Conservation (phyloP, 2,797 vertebrate species). For the Xenops minutus region DNA sequence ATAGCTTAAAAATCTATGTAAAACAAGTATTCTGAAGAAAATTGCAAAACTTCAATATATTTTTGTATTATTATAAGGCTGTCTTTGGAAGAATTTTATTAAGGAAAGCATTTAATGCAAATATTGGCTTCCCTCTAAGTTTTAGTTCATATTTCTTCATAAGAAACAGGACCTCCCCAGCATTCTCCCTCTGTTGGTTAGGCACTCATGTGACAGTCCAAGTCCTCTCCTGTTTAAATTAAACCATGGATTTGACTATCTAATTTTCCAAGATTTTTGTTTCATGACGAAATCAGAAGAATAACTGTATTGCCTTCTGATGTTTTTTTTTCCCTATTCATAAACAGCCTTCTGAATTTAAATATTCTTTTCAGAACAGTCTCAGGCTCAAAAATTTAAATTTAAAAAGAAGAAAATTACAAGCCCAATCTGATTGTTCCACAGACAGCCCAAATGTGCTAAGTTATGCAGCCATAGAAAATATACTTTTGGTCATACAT, state of each 20-base stretch:
- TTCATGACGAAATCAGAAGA: neutral
- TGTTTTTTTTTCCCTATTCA: neutral
- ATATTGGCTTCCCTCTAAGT: neutral
- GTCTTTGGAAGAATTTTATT: neutral
- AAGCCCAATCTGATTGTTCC: neutral
- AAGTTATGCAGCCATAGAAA: neutral
- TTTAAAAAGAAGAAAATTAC: neutral
- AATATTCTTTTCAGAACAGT: neutral
- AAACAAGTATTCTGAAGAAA: neutral
- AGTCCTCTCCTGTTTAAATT: neutral
- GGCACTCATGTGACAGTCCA: neutral
- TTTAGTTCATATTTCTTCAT: neutral
- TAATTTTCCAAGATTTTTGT: neutral
- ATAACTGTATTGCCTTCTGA: neutral
- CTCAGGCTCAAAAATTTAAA: neutral
- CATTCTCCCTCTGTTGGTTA: neutral
- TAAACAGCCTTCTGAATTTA: neutral
- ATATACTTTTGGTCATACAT: neutral
- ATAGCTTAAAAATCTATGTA: neutral
- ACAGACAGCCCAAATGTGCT: neutral
- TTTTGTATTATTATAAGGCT: neutral
- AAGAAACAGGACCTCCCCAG: neutral
- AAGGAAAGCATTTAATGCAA: neutral
- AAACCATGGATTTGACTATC: neutral
- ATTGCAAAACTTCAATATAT: neutral